Base-by-base conservation (phyloP, 2,888 invertebrate genomes). In the Ornithoptera priamus region DNA sequence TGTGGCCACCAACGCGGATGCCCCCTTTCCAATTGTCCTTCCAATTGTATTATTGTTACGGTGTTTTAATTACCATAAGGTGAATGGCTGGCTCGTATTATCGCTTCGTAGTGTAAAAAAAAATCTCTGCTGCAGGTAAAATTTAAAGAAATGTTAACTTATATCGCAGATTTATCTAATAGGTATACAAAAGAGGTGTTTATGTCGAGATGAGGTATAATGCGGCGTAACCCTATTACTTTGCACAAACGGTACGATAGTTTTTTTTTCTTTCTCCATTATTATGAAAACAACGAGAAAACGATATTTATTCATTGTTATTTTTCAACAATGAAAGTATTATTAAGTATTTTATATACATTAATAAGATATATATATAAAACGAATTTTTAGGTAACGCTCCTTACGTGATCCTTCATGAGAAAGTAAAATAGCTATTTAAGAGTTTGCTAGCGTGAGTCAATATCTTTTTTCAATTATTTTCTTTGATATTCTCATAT, bases 171-270 rank as follows among this genome's bases (percentile, higher is more conserved):
- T 53, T 53, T 53, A 7, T 53, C 53, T 53, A 53, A 53, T n/a
- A 53, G 1, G 53, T 53, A 53, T 53, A 53, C 53, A 53, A 53
- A 53, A n/a, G 18, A 53, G 53, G n/a, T n/a, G 6, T n/a, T 53
- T n/a, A 10, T 53, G 46, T 15, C 5, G 18, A 53, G 18, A 53
- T 53, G 53, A n/a, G 5, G 53, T 53, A 53, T n/a, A 53, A n/a
- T 53, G 53, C 18, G n/a, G 53, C n/a, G n/a, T 53, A 53, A 53
- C 53, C 53, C 53, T 53, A n/a, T 53, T 53, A 53, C n/a, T 53
- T 53, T 18, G 0, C n/a, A 53, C 53, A n/a, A 53, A 53, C 18
- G 18, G 7, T 53, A n/a, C 18, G 5, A 53, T 53, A 53, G 53
- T 53, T 53, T 53, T 53, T 53, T 53, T n/a, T 53, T 8, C 1